phyloP scores from a whole-genome alignment of 2,797 vertebrate genomes.

The Octomys mimax region DNA sequence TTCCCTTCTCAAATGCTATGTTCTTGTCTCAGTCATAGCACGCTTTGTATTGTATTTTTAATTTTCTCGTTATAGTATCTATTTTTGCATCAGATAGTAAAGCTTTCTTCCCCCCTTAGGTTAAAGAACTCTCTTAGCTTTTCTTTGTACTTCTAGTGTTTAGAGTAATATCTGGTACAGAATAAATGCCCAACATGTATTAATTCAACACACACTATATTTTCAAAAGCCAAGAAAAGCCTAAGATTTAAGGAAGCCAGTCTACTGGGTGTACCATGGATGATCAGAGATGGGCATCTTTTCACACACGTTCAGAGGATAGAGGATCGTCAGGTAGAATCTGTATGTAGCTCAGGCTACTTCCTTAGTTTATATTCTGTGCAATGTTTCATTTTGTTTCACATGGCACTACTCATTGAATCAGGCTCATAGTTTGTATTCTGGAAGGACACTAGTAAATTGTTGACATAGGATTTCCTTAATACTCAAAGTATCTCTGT shows the following conservation, averaged over 20 bases:
- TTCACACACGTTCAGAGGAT: neutral
- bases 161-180: neutral
- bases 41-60: neutral
- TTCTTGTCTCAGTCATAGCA: neutral
- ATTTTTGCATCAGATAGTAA: neutral
- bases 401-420: neutral
- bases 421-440: neutral
- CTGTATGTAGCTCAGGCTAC: neutral
- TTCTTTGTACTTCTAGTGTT: neutral
- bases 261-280: neutral
- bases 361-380: conserved; percentile 2
- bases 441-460: neutral
- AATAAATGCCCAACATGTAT: neutral
- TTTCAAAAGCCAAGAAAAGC: neutral
- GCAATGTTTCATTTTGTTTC: neutral
- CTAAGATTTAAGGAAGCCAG: neutral
- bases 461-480: neutral
- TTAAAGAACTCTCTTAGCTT: neutral
- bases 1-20: neutral
- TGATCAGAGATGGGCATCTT: neutral
- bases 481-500: neutral
- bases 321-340: neutral
- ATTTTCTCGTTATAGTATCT: neutral
- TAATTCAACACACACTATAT: neutral
- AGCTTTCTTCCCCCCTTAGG: neutral